These are phyloP conservation scores for Sebastes kiyomatsui DNA, from an alignment of 2,797 vertebrate genomes.

Conservation along the genomic window DNA sequence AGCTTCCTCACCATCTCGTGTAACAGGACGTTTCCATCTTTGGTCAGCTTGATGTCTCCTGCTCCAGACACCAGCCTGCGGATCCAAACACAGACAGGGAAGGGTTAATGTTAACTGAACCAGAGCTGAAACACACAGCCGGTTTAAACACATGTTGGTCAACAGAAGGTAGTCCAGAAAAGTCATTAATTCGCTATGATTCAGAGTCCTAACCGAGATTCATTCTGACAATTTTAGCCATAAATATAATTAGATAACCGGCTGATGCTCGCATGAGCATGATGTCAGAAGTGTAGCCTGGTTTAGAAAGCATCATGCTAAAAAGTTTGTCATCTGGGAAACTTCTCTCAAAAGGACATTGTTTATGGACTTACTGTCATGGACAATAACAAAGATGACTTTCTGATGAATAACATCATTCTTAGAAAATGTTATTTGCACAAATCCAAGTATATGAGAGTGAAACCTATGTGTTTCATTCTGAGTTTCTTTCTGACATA, in stretches of 20 bases:
- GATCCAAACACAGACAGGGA: not conserved
- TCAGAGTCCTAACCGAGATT: accelerated
- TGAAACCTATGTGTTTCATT: too few relatives aligned
- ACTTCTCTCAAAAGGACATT: too few relatives aligned
- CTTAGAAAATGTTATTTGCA: too few relatives aligned
- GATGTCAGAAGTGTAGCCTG: too few relatives aligned
- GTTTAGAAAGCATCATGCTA: too few relatives aligned
- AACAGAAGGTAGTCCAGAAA: not conserved
- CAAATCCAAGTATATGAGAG: too few relatives aligned
- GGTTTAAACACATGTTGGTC: accelerated
- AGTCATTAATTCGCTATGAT: not conserved
- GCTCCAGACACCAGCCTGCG: constrained; percentile 95
- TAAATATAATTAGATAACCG: constrained; percentile 1
- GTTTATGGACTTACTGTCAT: too few relatives aligned
- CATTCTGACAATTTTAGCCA: accelerated
- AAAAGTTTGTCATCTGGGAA: too few relatives aligned
- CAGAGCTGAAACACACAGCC: not conserved
- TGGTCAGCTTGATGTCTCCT: constrained; percentile 98
- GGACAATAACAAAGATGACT: too few relatives aligned
- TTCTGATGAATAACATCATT: too few relatives aligned
- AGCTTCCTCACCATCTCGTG: constrained; percentile 94
- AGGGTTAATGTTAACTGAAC: not conserved
- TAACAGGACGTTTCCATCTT: constrained; percentile 97
- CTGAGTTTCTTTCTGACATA: too few relatives aligned
- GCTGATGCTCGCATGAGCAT: not conserved